Conservation (phyloP, 2,113 vertebrate species). For the Zosterops lateralis region DNA sequence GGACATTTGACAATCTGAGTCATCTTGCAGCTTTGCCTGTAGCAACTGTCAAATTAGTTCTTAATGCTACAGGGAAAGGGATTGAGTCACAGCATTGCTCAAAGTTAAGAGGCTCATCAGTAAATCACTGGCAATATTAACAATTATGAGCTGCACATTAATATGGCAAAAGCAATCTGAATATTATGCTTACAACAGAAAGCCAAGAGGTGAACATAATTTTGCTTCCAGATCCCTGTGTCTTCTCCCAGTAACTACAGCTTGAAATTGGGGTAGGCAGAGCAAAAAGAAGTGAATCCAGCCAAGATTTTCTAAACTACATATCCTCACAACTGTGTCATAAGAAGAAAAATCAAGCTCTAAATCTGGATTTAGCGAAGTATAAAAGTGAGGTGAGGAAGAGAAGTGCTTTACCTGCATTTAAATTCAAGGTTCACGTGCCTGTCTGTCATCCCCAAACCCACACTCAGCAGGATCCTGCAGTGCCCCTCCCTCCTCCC, state of each 20-base stretch:
- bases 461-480: neutral
- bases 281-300: neutral
- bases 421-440: neutral
- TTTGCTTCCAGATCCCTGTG: neutral
- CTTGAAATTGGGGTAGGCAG: neutral
- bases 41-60: conserved; percentile 72
- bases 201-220: neutral
- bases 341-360: neutral
- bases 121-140: conserved; percentile 56
- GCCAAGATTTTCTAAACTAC: neutral
- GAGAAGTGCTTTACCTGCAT: neutral
- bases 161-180: neutral
- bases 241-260: neutral
- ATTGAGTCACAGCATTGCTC: conserved; percentile 54
- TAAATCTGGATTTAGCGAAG: neutral
- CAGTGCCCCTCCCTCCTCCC: neutral
- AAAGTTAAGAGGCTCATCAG: conserved; percentile 52
- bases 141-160: conserved; percentile 39
- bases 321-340: neutral
- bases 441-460: neutral
- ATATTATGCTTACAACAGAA: conserved; percentile 18
- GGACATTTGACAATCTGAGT: conserved; percentile 68
- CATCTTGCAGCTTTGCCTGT: conserved; percentile 62
- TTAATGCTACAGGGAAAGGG: conserved; percentile 59
- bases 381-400: neutral